These are phyloP conservation scores for Caenorhabditis latens DNA, from an alignment of 1,140 invertebrate genomes.

Conservation along the genomic window DNA sequence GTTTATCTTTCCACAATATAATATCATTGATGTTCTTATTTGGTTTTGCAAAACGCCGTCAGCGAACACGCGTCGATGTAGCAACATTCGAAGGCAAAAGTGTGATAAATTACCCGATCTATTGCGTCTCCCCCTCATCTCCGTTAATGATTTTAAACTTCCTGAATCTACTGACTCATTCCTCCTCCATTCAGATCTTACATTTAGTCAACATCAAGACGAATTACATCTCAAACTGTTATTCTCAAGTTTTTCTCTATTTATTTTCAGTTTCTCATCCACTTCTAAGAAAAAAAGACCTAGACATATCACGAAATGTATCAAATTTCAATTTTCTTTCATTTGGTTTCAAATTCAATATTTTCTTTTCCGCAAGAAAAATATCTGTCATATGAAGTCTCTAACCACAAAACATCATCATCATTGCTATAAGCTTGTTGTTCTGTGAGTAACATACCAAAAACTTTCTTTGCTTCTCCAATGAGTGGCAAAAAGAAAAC, in stretches of 20 bases:
- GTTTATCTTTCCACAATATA: conserved; percentile 36
- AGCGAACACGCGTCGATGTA: conserved; percentile 27
- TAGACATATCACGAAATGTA: conserved; percentile 29
- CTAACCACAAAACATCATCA: not conserved
- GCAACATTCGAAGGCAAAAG: conserved; percentile 40
- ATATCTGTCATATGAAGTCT: not conserved
- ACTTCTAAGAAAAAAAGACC: not conserved
- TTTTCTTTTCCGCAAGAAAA: not conserved
- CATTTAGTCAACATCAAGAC: not conserved
- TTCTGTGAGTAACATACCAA: not conserved
- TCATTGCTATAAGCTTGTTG: not conserved
- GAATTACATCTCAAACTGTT: not conserved
- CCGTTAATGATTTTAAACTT: conserved; percentile 44
- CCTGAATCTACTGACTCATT: conserved; percentile 27
- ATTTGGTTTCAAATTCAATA: conserved; percentile 45
- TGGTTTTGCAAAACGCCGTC: not conserved
- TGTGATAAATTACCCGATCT: conserved; percentile 47
- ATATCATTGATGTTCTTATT: conserved; percentile 44
- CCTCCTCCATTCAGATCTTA: not conserved
- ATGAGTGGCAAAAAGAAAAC: not conserved
- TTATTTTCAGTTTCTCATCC: not conserved
- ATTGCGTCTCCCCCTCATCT: not conserved
- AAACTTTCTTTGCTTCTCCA: not conserved
- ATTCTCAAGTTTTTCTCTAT: not conserved
- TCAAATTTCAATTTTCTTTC: conserved; percentile 35